These are phyloP conservation scores for Fopius arisanus DNA, from an alignment of 1,140 invertebrate species.

Conservation along the genomic window DNA sequence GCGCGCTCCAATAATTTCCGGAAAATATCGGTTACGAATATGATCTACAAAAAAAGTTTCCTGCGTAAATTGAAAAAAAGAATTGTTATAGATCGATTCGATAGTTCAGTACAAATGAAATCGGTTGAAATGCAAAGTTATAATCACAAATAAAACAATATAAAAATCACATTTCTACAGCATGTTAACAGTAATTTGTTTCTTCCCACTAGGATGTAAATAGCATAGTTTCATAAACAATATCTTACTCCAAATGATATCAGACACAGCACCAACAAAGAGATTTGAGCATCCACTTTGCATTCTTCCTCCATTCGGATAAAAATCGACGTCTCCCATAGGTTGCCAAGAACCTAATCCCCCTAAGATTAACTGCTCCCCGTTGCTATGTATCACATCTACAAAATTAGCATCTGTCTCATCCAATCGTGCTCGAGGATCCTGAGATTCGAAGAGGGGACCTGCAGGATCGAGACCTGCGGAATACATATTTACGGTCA, in stretches of 20 bases:
- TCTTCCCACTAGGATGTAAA: neutral
- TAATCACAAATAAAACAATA: too few relatives aligned
- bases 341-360: slow-evolving; percentile 85
- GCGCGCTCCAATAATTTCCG: too few relatives aligned
- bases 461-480: slow-evolving; percentile 89
- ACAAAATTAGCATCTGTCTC: slow-evolving; percentile 88
- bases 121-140: too few relatives aligned
- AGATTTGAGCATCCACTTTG: slow-evolving; percentile 86
- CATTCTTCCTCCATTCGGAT: slow-evolving; percentile 89
- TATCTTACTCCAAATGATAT: slow-evolving; percentile 87
- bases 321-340: slow-evolving; percentile 92
- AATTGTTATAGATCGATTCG: too few relatives aligned
- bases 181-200: too few relatives aligned
- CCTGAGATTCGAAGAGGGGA: slow-evolving; percentile 87
- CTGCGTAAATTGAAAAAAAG: too few relatives aligned
- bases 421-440: slow-evolving; percentile 81
- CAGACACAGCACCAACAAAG: slow-evolving; percentile 89
- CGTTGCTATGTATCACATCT: slow-evolving; percentile 94
- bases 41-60: too few relatives aligned
- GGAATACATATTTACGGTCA: slow-evolving; percentile 21
- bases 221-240: neutral
- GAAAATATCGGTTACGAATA: too few relatives aligned
- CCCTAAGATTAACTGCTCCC: slow-evolving; percentile 85
- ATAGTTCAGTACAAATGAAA: too few relatives aligned
- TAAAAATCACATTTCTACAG: too few relatives aligned